Percentiles rank a stretch among this genome's conserved stretches.
phyloP scores from a whole-genome alignment of 2,113 vertebrate species.

The Paraplagusia blochii region DNA sequence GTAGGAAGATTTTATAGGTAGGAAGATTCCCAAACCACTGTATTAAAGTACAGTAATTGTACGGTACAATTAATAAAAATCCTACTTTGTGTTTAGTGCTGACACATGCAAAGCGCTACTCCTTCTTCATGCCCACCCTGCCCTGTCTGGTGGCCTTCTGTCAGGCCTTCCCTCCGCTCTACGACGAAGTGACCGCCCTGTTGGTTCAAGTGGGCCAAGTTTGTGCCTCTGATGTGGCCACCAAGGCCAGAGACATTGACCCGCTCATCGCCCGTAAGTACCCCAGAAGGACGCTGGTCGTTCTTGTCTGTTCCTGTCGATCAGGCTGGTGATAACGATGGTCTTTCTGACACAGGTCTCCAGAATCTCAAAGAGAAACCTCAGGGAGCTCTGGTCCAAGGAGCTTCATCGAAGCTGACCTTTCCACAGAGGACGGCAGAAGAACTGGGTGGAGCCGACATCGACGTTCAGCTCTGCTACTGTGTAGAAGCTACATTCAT shows the following conservation, averaged over 20 bases:
- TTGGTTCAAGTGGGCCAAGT: slow-evolving; percentile 96
- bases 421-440: slow-evolving; percentile 75
- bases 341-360: slow-evolving; percentile 73
- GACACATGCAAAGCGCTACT: slow-evolving; percentile 88
- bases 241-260: slow-evolving; percentile 89
- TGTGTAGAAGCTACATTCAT: slow-evolving; percentile 92
- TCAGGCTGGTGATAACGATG: too few species aligned
- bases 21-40: too few species aligned
- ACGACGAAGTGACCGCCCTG: slow-evolving; percentile 92
- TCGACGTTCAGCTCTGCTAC: slow-evolving; percentile 92
- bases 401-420: slow-evolving; percentile 68
- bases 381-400: slow-evolving; percentile 54
- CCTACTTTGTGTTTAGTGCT: slow-evolving; percentile 76
- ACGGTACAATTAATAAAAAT: too few species aligned
- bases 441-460: slow-evolving; percentile 81
- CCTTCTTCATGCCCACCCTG: slow-evolving; percentile 96
- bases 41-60: too few species aligned
- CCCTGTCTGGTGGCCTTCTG: slow-evolving; percentile 95
- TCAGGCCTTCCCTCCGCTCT: slow-evolving; percentile 93
- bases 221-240: slow-evolving; percentile 93
- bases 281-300: too few species aligned
- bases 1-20: too few species aligned
- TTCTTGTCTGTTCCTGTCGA: too few species aligned
- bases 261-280: slow-evolving; percentile 92
- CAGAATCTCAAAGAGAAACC: slow-evolving; percentile 91